Percentiles rank a stretch among this genome's conserved stretches.
Evolutionary conservation across 2,888 invertebrate genomes (phyloP).

Genomic region (Seira ritae): DNA sequence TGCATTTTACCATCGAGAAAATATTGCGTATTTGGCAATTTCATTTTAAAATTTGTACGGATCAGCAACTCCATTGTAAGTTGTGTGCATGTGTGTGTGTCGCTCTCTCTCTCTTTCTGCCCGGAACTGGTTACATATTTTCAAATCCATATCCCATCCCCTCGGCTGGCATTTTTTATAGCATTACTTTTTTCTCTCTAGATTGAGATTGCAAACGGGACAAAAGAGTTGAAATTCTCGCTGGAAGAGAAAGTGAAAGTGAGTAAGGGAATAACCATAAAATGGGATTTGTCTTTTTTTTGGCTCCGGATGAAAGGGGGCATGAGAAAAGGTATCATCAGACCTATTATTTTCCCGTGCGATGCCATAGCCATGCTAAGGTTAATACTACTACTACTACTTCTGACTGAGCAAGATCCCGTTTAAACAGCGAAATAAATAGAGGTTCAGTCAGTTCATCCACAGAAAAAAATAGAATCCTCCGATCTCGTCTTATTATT

Average conservation of each 20-base stretch:
- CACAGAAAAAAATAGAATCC: neutral
- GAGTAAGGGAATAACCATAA: conserved; percentile 30
- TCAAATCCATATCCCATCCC: neutral
- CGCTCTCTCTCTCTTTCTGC: too few relatives aligned
- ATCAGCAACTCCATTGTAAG: conserved; percentile 39
- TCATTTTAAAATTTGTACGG: conserved; percentile 45
- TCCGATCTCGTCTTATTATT: too few relatives aligned
- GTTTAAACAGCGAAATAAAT: too few relatives aligned
- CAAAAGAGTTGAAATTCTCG: conserved; percentile 28
- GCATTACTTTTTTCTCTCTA: too few relatives aligned
- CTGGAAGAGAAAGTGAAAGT: conserved; percentile 8
- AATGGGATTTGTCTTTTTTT: conserved; percentile 55
- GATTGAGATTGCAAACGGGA: conserved; percentile 27
- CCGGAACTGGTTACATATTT: neutral
- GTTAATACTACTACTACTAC: conserved; percentile 23
- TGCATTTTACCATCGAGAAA: conserved; percentile 6
- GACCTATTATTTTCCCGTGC: too few relatives aligned
- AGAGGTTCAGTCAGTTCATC: neutral
- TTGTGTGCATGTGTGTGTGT: too few relatives aligned
- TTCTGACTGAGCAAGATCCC: neutral
- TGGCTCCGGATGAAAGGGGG: conserved; percentile 50
- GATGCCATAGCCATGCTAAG: neutral
- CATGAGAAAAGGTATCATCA: conserved; percentile 17
- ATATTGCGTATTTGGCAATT: conserved; percentile 38
- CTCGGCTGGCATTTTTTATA: neutral